Conservation (phyloP, 2,797 vertebrate species). For the Neostethus bicornis region DNA sequence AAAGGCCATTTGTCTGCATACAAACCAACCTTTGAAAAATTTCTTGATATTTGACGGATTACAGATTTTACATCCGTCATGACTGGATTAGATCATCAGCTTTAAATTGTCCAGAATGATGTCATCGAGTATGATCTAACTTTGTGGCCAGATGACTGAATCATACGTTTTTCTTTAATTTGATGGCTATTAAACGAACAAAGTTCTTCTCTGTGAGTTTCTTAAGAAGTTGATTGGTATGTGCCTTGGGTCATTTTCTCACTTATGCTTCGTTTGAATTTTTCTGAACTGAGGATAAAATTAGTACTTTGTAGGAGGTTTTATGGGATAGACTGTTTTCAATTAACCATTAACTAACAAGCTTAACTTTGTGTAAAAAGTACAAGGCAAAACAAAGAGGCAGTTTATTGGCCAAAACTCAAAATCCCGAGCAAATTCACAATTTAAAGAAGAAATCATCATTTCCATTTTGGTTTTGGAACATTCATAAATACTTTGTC, state of each 20-base stretch:
- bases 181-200: constrained; percentile 79
- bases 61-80: constrained; percentile 69
- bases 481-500: constrained; percentile 10
- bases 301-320: constrained; percentile 55
- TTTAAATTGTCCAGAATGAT: constrained; percentile 74
- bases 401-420: constrained; percentile 40
- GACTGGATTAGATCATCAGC: constrained; percentile 67
- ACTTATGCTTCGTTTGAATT: constrained; percentile 64
- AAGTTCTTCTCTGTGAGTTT: constrained; percentile 72
- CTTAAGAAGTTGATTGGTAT: constrained; percentile 63
- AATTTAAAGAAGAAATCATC: constrained; percentile 46
- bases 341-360: constrained; percentile 62
- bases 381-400: constrained; percentile 32
- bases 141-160: constrained; percentile 79
- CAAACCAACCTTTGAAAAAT: constrained; percentile 31
- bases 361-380: constrained; percentile 50
- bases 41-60: constrained; percentile 56
- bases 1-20: constrained; percentile 12
- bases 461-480: constrained; percentile 40
- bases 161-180: constrained; percentile 84
- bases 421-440: constrained; percentile 59
- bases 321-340: constrained; percentile 59
- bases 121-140: constrained; percentile 83
- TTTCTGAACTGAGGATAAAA: constrained; percentile 58
- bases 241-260: constrained; percentile 63